Evolutionary conservation across 2,797 vertebrate species (phyloP).

Genomic region (Lagodon rhomboides): DNA sequence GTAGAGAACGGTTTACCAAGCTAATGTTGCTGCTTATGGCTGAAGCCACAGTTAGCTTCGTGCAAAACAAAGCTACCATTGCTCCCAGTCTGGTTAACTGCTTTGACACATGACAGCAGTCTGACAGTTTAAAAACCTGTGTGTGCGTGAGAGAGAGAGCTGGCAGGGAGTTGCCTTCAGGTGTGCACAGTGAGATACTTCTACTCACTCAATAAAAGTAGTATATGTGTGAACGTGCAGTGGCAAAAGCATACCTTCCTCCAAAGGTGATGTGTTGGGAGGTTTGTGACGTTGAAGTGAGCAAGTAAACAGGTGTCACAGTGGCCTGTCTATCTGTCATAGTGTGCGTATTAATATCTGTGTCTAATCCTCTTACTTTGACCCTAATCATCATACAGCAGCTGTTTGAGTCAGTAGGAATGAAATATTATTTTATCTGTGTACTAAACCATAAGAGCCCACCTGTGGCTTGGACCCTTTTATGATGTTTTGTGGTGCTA

Average conservation of each 20-base stretch:
- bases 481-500: background rate
- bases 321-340: constrained; percentile 54
- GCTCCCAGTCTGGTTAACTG: constrained; percentile 10
- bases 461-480: constrained; percentile 39
- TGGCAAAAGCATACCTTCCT: background rate
- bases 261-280: background rate
- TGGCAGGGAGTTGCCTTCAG: background rate
- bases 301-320: constrained; percentile 40
- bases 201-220: background rate
- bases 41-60: constrained; percentile 47
- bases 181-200: background rate
- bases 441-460: constrained; percentile 11
- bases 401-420: constrained; percentile 59
- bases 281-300: background rate
- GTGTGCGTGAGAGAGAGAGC: too few species aligned
- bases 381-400: constrained; percentile 75
- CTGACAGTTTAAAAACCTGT: background rate
- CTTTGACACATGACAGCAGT: constrained; percentile 35
- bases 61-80: constrained; percentile 21
- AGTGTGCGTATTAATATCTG: constrained; percentile 77
- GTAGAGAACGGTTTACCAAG: background rate
- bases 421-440: constrained; percentile 28
- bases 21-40: constrained; percentile 35
- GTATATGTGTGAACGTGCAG: background rate
- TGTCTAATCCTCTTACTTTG: constrained; percentile 80